Evolutionary conservation across 2,113 vertebrate species (phyloP).

Genomic region (Heloderma charlesbogerti): DNA sequence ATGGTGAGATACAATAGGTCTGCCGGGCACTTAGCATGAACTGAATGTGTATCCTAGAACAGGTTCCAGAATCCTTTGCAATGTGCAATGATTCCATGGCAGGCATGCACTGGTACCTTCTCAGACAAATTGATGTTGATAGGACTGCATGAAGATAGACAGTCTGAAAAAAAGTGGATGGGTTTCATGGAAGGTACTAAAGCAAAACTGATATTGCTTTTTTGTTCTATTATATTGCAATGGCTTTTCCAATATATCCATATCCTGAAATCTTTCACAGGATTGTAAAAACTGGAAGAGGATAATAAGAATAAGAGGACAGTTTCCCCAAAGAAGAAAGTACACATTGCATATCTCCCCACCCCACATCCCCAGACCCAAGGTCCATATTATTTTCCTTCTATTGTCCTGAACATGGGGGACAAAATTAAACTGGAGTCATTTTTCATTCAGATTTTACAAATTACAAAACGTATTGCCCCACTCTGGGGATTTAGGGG

Average conservation of each 20-base stretch:
- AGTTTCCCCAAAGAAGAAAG: too few relatives aligned
- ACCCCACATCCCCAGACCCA: too few relatives aligned
- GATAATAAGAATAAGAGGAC: background rate
- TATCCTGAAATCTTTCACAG: background rate
- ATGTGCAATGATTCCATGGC: too few relatives aligned
- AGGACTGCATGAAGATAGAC: background rate
- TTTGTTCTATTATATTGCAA: background rate
- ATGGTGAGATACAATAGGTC: too few relatives aligned
- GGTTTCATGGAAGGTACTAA: background rate
- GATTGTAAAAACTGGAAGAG: background rate
- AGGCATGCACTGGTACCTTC: too few relatives aligned
- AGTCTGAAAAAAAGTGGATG: background rate
- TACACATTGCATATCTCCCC: too few relatives aligned
- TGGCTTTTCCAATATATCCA: conserved; percentile 11
- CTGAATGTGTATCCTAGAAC: too few relatives aligned
- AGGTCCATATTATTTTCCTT: background rate
- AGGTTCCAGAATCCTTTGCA: too few relatives aligned
- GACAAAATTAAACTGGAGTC: background rate
- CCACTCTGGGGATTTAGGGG: background rate
- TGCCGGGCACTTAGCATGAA: too few relatives aligned
- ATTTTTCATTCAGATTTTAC: background rate
- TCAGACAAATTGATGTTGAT: too few relatives aligned
- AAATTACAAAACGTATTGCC: background rate
- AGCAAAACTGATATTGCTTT: background rate
- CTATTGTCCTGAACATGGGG: background rate